Evolutionary conservation across 2,888 invertebrate species (phyloP).

Genomic region (Noctua fimbriata): DNA sequence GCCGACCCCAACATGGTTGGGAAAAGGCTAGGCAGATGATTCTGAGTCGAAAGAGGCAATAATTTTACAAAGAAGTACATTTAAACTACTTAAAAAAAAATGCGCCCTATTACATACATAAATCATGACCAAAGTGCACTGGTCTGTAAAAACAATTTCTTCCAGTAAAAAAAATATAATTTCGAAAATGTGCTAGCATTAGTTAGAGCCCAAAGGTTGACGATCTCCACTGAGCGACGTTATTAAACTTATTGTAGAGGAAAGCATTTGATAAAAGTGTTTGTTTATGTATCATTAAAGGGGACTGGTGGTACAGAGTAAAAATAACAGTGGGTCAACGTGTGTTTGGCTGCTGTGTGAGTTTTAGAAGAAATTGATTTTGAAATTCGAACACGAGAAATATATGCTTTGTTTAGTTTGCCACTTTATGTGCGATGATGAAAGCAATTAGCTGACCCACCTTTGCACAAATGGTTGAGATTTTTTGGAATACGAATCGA

Average conservation of each 20-base stretch:
- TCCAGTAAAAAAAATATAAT: slow-evolving; percentile 1
- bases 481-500: too few species aligned
- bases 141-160: slow-evolving; percentile 9
- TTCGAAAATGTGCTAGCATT: slow-evolving; percentile 40
- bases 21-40: too few species aligned
- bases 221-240: slow-evolving; percentile 27
- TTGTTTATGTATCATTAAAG: slow-evolving; percentile 68
- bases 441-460: too few species aligned
- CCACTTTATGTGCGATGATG: too few species aligned
- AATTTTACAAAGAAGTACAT: background rate
- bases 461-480: too few species aligned
- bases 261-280: slow-evolving; percentile 63
- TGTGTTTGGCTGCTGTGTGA: background rate
- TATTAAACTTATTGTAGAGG: slow-evolving; percentile 60
- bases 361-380: background rate
- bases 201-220: slow-evolving; percentile 35
- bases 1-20: too few species aligned
- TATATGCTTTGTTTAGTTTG: background rate
- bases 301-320: slow-evolving; percentile 26
- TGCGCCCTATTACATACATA: background rate
- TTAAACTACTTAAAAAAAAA: background rate
- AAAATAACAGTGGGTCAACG: slow-evolving; percentile 17
- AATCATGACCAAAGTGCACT: slow-evolving; percentile 14
- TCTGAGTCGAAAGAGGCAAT: background rate
- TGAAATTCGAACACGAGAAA: background rate